phyloP scores from a whole-genome alignment of 2,113 vertebrate genomes.

The Lagopus leucura region DNA sequence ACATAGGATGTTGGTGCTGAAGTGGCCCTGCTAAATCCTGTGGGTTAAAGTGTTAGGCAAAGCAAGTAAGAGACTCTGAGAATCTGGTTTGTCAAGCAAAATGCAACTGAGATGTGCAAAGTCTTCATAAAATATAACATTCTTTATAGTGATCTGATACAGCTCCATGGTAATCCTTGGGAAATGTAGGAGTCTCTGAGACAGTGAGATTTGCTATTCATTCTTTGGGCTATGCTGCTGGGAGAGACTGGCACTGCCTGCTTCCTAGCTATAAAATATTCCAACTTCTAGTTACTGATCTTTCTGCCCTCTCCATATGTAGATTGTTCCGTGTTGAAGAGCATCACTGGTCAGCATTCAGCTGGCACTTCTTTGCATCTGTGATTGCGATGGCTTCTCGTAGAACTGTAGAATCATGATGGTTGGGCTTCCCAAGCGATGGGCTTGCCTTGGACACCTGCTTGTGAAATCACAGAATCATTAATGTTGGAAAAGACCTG shows the following conservation, averaged over 20 bases:
- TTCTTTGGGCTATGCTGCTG: neutral
- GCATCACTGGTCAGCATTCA: fast-evolving
- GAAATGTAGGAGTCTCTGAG: neutral
- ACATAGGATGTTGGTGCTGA: neutral
- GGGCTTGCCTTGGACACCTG: no score
- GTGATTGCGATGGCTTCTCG: neutral
- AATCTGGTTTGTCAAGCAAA: neutral
- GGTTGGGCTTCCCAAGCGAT: no score
- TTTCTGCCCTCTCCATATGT: neutral
- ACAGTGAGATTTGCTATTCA: neutral
- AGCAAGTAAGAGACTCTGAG: neutral
- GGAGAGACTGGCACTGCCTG: neutral
- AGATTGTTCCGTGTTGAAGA: neutral
- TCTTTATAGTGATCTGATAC: neutral
- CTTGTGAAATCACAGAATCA: neutral
- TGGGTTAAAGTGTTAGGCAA: neutral
- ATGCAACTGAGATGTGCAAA: neutral
- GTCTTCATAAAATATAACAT: neutral
- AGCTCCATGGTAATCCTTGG: neutral
- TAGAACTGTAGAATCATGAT: neutral
- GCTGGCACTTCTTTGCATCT: neutral
- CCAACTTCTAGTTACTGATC: neutral
- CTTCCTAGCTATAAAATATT: neutral
- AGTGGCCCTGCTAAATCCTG: fast-evolving
- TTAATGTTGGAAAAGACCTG: neutral